Conservation (phyloP, 2,888 invertebrate genomes). For the Acanthoscelides obtectus region DNA sequence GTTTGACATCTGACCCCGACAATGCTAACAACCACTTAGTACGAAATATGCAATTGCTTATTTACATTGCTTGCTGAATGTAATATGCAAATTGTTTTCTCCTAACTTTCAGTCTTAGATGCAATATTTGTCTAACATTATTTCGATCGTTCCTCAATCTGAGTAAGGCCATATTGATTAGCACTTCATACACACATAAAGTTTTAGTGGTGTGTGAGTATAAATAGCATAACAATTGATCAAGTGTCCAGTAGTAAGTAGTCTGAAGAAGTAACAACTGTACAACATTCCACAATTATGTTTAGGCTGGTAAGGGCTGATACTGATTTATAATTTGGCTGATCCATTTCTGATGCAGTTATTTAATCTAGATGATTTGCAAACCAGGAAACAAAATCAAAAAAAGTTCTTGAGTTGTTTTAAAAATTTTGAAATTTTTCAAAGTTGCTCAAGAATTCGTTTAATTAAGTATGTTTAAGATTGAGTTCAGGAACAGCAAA, state of each 20-base stretch:
- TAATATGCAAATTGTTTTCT: constrained; percentile 4
- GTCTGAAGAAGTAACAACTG: constrained; percentile 5
- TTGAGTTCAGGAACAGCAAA: no score
- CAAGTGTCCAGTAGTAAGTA: constrained; percentile 11
- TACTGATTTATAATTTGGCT: no score
- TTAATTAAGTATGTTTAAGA: no score
- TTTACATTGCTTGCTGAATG: background rate
- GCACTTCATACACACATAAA: constrained; percentile 8
- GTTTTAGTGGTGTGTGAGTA: constrained; percentile 7
- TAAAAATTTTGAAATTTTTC: no score
- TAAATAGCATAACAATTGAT: constrained; percentile 14
- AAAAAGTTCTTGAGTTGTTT: no score
- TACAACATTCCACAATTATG: background rate
- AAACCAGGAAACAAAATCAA: no score
- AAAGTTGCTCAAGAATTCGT: no score
- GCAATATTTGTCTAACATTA: constrained; percentile 11
- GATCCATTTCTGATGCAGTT: no score
- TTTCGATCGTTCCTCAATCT: background rate
- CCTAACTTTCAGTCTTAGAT: constrained; percentile 13
- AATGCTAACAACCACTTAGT: background rate
- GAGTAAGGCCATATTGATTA: constrained; percentile 15
- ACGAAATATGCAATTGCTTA: background rate
- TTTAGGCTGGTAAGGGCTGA: background rate
- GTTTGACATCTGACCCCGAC: background rate
- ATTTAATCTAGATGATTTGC: no score